Evolutionary conservation across 2,797 vertebrate genomes (phyloP).

Genomic region (Myotis findleyi): DNA sequence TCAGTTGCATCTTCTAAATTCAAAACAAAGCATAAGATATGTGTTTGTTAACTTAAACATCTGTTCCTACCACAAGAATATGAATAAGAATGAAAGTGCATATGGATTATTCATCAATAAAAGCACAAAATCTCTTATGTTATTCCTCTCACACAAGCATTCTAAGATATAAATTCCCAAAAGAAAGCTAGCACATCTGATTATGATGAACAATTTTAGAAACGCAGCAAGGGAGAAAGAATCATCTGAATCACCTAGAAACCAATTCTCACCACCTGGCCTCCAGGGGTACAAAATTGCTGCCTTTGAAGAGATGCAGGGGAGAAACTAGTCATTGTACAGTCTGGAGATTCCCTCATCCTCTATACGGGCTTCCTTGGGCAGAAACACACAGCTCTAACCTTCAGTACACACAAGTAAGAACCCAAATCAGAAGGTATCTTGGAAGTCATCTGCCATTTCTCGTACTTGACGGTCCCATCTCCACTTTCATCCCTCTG

Average conservation of each 20-base stretch:
- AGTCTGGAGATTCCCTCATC: not conserved
- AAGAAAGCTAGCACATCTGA: conserved; percentile 47
- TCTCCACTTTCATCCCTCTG: not conserved
- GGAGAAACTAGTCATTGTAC: not conserved
- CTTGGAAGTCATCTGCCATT: not conserved
- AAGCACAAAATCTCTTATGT: conserved; percentile 53
- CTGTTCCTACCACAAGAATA: conserved; percentile 74
- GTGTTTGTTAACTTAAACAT: conserved; percentile 79
- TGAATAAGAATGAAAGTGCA: conserved; percentile 68
- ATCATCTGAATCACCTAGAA: not conserved
- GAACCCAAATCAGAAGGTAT: not conserved
- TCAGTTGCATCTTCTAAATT: conserved; percentile 59
- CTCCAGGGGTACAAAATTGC: not conserved
- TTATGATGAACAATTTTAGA: conserved; percentile 15
- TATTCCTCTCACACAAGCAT: conserved; percentile 59
- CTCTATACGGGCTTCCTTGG: not conserved
- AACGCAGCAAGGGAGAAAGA: not conserved
- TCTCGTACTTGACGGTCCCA: not conserved
- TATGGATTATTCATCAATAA: conserved; percentile 70
- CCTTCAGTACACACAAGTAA: not conserved
- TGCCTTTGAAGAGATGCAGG: not conserved
- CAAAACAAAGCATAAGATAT: conserved; percentile 78
- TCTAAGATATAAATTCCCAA: conserved; percentile 51
- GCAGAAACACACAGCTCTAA: not conserved
- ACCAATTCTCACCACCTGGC: not conserved